A percentile compares a stretch with the other conserved stretches of the same genome.
Conservation (phyloP, 2,888 invertebrate species). For the Torymus aiolomorphi region DNA sequence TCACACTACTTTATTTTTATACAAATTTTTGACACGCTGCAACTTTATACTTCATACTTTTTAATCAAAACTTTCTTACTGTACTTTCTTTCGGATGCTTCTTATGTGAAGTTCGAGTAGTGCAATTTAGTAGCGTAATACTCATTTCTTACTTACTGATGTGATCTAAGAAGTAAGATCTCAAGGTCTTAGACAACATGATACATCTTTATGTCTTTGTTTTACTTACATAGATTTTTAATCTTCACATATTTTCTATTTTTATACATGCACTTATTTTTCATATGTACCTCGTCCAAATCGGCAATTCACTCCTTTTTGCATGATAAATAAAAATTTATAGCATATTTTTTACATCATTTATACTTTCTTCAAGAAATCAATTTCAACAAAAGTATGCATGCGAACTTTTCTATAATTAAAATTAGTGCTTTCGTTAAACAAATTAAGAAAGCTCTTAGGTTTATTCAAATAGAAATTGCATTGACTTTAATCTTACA, state of each 20-base stretch:
- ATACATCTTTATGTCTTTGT: conserved; percentile 11
- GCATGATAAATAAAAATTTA: conserved; percentile 25
- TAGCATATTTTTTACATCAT: background rate
- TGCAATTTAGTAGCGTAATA: conserved; percentile 28
- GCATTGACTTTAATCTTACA: background rate
- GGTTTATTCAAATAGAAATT: conserved; percentile 4
- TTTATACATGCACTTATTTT: conserved; percentile 22
- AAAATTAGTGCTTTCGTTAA: conserved; percentile 14
- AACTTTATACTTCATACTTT: conserved; percentile 20
- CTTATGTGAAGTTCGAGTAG: conserved; percentile 22
- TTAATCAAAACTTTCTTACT: background rate
- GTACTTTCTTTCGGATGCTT: conserved; percentile 52
- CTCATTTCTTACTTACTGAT: conserved; percentile 3
- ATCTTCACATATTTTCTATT: conserved; percentile 9
- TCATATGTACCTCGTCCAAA: background rate
- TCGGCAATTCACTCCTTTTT: conserved; percentile 5
- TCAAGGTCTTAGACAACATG: conserved; percentile 19
- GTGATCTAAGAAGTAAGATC: background rate
- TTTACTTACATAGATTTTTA: background rate
- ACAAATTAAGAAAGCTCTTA: background rate
- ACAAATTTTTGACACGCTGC: background rate
- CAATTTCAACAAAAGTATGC: conserved; percentile 23
- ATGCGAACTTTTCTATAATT: conserved; percentile 11
- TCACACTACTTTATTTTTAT: background rate
- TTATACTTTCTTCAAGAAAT: background rate